Base-by-base conservation (phyloP, 2,888 invertebrate species). In the Slavum lentiscoides region DNA sequence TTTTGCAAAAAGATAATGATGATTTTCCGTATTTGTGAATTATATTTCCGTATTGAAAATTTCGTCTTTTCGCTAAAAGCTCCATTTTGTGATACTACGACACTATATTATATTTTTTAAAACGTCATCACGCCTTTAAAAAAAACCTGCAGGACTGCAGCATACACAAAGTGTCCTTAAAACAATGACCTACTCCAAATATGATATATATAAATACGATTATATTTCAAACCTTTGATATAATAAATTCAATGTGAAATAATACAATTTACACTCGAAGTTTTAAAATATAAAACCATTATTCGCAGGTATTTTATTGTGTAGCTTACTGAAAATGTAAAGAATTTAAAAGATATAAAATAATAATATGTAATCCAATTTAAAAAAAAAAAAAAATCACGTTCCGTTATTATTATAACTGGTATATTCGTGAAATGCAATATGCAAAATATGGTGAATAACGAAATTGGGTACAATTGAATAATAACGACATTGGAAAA, bases 401-500 rank as follows among this genome's bases (percentile, higher is more conserved):
- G 49, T 67, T 49, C 7, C 7, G 7, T 39, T 39, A 39, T 67
- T 23, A 23, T 49, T 15, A 67, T 21, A 49, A 67, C 49, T 15
- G 49, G 13, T 15, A 6, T 11, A 59, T 21, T 55, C 66, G 15
- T 43, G n/a, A 39, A 7, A 67, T 49, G 21, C 23, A 67, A 23
- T 67, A 15, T 49, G 49, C 8, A 15, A 39, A 67, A 67, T 67
- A 67, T 49, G 23, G 21, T 1, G 1, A 67, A 7, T 23, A 67
- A 21, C 43, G 17, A 49, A 67, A 23, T 67, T 49, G 21, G 43
- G 19, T 23, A 49, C 13, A 23, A 62, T 30, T 30, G 61, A 30
- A 62, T 62, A 62, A 30, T 62, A 62, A 62, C 11, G 11, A 66
- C 13, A 49, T 49, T 67, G 21, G 49, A 67, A 67, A 21, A 67